These are phyloP conservation scores for Napeogenes inachia DNA, from an alignment of 2,888 invertebrate species.

Conservation along the genomic window DNA sequence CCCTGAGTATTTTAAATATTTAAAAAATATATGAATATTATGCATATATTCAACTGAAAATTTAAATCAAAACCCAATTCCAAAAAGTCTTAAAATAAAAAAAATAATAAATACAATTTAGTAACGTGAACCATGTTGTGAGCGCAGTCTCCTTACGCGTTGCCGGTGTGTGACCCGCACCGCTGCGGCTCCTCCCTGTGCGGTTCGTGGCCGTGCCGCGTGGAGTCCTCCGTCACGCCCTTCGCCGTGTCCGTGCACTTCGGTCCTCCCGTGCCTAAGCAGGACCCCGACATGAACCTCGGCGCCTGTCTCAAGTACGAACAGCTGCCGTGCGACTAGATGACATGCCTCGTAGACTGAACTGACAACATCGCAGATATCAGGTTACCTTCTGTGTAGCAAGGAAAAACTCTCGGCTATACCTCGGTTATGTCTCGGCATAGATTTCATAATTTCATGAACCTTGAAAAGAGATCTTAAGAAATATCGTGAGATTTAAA, in stretches of 20 bases:
- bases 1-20: no score
- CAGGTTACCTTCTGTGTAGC: background rate
- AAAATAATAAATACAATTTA: background rate
- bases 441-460: no score
- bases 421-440: no score
- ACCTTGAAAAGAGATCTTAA: no score
- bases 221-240: slow-evolving; percentile 86
- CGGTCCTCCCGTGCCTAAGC: slow-evolving; percentile 81
- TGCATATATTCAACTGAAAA: background rate
- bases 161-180: slow-evolving; percentile 85
- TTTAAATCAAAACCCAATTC: background rate
- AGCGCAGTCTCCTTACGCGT: slow-evolving; percentile 76
- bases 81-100: background rate
- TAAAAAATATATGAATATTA: no score
- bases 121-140: background rate
- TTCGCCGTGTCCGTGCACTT: slow-evolving; percentile 88
- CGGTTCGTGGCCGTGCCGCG: slow-evolving; percentile 66
- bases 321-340: slow-evolving; percentile 80
- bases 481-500: no score
- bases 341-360: background rate
- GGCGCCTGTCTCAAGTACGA: slow-evolving; percentile 87
- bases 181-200: slow-evolving; percentile 88
- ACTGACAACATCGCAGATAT: background rate
- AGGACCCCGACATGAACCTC: slow-evolving; percentile 87
- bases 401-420: background rate